phyloP scores from a whole-genome alignment of 2,888 invertebrate genomes.

The Scaptomyza reducta region DNA sequence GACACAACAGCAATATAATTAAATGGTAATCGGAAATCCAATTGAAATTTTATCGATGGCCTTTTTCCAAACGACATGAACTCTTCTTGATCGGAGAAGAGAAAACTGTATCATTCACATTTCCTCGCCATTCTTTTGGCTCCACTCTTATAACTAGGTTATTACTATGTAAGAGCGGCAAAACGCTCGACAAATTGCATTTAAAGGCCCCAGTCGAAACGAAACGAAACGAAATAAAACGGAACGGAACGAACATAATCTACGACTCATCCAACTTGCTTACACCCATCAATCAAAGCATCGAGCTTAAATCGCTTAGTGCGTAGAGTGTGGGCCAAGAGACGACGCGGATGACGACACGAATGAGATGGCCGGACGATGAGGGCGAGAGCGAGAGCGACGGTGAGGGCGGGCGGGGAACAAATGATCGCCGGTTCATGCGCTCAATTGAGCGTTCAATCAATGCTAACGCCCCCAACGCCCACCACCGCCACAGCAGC shows the following conservation, averaged over 20 bases:
- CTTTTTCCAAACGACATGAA: neutral
- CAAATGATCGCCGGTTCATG: slow-evolving; percentile 72
- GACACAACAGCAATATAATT: neutral
- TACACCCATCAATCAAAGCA: slow-evolving; percentile 75
- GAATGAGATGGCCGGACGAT: too few relatives aligned
- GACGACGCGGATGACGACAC: neutral
- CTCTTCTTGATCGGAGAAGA: neutral
- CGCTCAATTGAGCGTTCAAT: slow-evolving; percentile 75
- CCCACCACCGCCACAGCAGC: slow-evolving; percentile 40
- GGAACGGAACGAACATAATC: slow-evolving; percentile 51
- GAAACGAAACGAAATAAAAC: neutral
- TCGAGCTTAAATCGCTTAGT: slow-evolving; percentile 60
- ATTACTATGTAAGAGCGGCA: slow-evolving; percentile 6
- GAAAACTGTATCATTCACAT: neutral
- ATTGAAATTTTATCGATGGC: neutral
- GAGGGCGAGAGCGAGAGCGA: neutral
- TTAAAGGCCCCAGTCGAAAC: slow-evolving; percentile 7
- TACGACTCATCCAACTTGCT: slow-evolving; percentile 68
- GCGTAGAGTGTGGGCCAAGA: slow-evolving; percentile 9
- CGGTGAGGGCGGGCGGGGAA: slow-evolving; percentile 40
- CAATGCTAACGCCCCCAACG: slow-evolving; percentile 69
- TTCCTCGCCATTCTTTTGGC: neutral
- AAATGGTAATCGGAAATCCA: neutral
- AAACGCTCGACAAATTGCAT: slow-evolving; percentile 49
- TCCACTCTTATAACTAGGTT: too few relatives aligned